Conservation (phyloP, 1,140 invertebrate species). For the Sminthurides bifidus region DNA sequence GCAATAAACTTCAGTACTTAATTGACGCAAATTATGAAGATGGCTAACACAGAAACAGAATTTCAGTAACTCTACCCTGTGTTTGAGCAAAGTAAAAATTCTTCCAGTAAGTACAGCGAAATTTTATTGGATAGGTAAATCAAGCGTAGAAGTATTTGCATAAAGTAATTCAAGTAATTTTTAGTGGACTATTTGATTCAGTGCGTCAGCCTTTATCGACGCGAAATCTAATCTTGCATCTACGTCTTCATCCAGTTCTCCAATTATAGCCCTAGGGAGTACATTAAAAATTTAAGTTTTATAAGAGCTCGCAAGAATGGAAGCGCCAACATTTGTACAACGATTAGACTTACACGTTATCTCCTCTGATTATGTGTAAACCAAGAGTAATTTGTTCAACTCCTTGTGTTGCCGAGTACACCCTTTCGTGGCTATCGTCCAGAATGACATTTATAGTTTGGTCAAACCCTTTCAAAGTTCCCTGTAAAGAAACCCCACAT, state of each 20-base stretch:
- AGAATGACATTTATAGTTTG: slow-evolving; percentile 96
- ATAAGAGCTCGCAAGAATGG: not conserved
- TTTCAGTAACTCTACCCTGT: not conserved
- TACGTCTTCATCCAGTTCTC: slow-evolving; percentile 80
- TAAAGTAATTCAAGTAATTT: not conserved
- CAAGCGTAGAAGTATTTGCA: not conserved
- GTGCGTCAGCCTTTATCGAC: slow-evolving; percentile 75
- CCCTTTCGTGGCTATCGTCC: slow-evolving; percentile 93
- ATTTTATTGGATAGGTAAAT: not conserved
- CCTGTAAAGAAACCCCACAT: slow-evolving; percentile 44
- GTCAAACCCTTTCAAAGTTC: slow-evolving; percentile 83
- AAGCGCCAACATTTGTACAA: not conserved
- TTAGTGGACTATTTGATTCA: slow-evolving; percentile 72
- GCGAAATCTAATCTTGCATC: slow-evolving; percentile 72
- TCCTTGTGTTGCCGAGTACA: slow-evolving; percentile 80
- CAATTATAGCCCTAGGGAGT: slow-evolving; percentile 64
- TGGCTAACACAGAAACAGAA: not conserved
- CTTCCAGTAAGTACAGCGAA: not conserved
- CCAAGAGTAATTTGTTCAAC: slow-evolving; percentile 94
- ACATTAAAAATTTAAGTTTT: not conserved
- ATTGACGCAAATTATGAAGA: not conserved
- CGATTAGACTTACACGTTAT: slow-evolving; percentile 70
- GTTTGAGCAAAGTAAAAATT: not conserved
- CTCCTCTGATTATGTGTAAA: slow-evolving; percentile 91
- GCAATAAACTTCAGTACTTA: not conserved